Evolutionary conservation across 2,888 invertebrate genomes (phyloP).

Genomic region (Cotesia congregata): DNA sequence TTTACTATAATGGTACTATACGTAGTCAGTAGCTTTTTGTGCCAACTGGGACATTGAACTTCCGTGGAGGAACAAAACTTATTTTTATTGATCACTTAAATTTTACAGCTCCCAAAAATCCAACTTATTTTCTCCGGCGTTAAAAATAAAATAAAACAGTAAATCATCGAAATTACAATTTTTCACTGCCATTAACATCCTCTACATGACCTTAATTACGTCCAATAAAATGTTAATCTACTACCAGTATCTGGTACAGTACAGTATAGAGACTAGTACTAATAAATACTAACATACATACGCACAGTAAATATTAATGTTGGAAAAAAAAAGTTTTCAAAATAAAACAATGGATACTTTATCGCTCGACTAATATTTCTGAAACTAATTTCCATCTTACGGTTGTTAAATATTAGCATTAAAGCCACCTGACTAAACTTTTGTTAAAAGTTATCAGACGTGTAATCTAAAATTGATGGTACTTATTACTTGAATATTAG

Average conservation of each 20-base stretch:
- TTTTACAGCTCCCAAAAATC: background rate
- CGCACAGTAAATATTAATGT: background rate
- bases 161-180: background rate
- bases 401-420: background rate
- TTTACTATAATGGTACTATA: slow-evolving; percentile 3
- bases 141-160: background rate
- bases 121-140: background rate
- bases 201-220: background rate
- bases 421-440: background rate
- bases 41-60: background rate
- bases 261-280: background rate
- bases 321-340: background rate
- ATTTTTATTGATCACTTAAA: background rate
- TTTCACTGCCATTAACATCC: background rate
- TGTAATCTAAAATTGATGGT: background rate
- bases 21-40: background rate
- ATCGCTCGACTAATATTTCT: background rate
- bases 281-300: background rate
- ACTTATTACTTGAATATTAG: background rate
- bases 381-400: background rate
- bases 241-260: background rate
- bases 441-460: background rate
- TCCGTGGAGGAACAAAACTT: slow-evolving; percentile 1
- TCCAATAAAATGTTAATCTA: background rate
- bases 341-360: background rate